These are phyloP conservation scores for Petrocephalus sullivani DNA, from an alignment of 2,797 vertebrate species.

Conservation along the genomic window DNA sequence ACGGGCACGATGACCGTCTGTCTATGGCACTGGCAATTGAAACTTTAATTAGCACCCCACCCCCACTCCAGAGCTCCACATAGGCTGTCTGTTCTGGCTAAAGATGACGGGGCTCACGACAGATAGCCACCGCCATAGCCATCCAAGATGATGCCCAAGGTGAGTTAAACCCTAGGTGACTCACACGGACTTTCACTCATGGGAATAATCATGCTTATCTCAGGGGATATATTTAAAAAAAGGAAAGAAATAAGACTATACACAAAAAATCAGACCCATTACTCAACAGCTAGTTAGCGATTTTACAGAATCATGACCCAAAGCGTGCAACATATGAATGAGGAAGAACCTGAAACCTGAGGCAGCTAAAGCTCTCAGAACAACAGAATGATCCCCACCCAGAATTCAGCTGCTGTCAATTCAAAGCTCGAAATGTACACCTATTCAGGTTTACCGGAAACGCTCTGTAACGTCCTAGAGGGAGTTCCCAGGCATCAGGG, in stretches of 20 bases:
- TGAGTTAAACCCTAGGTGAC: not conserved
- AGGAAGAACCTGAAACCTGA: not conserved
- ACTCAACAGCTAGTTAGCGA: not conserved
- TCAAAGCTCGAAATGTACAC: not conserved
- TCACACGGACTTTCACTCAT: not conserved
- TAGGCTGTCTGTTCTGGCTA: not conserved
- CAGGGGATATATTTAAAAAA: not conserved
- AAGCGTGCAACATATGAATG: not conserved
- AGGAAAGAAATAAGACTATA: not conserved
- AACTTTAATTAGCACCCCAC: conserved; percentile 37
- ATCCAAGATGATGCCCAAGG: not conserved
- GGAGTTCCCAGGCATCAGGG: not conserved
- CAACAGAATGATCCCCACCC: not conserved
- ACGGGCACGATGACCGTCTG: conserved; percentile 24
- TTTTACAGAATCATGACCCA: not conserved
- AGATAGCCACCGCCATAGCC: not conserved
- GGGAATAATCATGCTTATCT: not conserved
- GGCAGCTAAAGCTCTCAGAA: not conserved
- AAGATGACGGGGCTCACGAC: not conserved
- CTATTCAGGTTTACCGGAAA: conserved; percentile 2
- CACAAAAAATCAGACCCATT: not conserved
- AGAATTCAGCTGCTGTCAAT: not conserved
- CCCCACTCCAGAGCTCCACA: conserved; percentile 2
- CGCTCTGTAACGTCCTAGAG: not conserved
- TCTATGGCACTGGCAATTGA: conserved; percentile 37